These are phyloP conservation scores for Tetrao urogallus DNA, from an alignment of 2,113 vertebrate genomes.

Conservation along the genomic window DNA sequence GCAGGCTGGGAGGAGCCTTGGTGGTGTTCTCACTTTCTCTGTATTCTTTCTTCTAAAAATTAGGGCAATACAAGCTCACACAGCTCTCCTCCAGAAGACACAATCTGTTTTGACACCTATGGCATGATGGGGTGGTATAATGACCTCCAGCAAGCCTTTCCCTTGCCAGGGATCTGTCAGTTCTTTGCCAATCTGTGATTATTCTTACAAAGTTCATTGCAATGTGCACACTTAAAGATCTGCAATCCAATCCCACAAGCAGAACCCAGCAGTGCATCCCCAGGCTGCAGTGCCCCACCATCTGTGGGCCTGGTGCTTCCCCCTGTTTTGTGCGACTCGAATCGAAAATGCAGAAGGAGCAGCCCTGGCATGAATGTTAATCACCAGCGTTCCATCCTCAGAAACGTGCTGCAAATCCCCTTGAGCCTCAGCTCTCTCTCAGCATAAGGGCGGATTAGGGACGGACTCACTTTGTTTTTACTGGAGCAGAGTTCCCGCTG, in stretches of 20 bases:
- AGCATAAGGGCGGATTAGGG: not conserved
- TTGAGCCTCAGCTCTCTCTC: not conserved
- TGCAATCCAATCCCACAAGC: fast-evolving
- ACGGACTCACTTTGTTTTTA: not conserved
- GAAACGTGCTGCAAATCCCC: not conserved
- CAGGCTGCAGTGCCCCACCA: not conserved
- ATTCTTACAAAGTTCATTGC: not conserved
- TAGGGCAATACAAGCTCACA: not conserved
- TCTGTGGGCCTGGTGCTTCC: not conserved
- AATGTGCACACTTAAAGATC: fast-evolving
- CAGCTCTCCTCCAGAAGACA: not conserved
- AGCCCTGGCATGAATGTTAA: not conserved
- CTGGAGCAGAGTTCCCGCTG: not conserved
- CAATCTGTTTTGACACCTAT: not conserved
- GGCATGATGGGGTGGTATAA: not conserved
- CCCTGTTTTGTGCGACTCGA: not conserved
- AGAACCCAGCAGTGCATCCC: not conserved
- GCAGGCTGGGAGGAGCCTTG: not conserved
- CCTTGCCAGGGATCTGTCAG: not conserved
- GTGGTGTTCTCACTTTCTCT: not conserved
- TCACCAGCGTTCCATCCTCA: not conserved
- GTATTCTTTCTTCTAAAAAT: not conserved
- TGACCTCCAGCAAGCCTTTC: not conserved
- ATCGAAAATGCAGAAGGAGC: not conserved
- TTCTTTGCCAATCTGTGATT: not conserved